Conservation (phyloP, 64 coral and sea anemone genomes). For the Anthopleura sola region DNA sequence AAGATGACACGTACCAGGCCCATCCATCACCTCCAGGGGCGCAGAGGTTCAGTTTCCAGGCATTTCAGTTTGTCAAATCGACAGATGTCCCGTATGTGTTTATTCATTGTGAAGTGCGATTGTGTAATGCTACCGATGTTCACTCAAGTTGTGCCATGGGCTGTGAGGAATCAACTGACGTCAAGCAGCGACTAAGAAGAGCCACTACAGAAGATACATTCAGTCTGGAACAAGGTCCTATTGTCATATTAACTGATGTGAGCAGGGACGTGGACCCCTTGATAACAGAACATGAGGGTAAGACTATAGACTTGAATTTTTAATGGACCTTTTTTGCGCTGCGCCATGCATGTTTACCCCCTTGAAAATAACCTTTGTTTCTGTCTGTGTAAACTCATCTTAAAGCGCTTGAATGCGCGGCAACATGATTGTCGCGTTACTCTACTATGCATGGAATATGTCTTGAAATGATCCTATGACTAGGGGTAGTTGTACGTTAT, state of each 20-base stretch:
- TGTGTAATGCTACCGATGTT: constrained; percentile 66
- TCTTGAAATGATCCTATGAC: no score
- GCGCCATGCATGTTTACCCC: no score
- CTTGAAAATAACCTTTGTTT: no score
- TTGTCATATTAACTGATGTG: constrained; percentile 17
- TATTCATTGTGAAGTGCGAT: constrained; percentile 70
- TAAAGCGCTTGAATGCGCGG: no score
- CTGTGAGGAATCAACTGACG: constrained; percentile 13
- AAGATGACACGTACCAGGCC: constrained; percentile 44
- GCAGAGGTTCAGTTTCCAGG: constrained; percentile 70
- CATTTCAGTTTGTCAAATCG: constrained; percentile 70
- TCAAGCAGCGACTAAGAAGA: constrained; percentile 38
- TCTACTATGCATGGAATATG: no score
- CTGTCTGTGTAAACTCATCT: no score
- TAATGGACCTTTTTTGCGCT: no score
- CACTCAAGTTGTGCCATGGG: constrained; percentile 47
- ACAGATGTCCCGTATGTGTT: constrained; percentile 53
- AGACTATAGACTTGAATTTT: neutral
- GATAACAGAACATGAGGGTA: neutral
- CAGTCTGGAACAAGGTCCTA: constrained; percentile 48
- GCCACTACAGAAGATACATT: constrained; percentile 31
- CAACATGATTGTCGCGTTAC: no score
- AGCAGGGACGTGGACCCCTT: neutral
- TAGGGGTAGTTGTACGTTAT: no score
- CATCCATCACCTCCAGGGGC: constrained; percentile 33